Evolutionary conservation across 1,140 invertebrate species (phyloP), one percentile per base, ranked within the genome.

Genomic region (Lordiphosa mommai): DNA sequence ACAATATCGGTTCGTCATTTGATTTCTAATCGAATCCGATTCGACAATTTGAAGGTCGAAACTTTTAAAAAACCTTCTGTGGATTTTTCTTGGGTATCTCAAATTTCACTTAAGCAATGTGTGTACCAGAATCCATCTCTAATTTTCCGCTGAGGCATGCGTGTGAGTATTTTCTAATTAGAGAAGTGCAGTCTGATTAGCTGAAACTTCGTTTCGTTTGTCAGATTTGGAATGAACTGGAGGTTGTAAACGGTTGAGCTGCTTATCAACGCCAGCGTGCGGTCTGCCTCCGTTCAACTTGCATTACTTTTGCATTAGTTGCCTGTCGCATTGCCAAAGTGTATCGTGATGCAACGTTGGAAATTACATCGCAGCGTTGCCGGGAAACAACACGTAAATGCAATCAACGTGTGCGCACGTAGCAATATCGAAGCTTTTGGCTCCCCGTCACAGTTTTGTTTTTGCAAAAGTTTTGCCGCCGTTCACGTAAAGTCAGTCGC

Each of bases 351-450:
- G 53, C 60, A 38, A 33, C 4, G 29, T 32, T 23, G 23, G 8
- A 30, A n/a, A 14, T 0, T 27, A 17, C 8, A 14, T 9, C 6
- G 7, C 20, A 34, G 30, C 12, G 34, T 30, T 37, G 37, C 20
- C 32, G 41, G 52, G 36, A 40, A 46, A 63, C 52, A 58, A 82
- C 74, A 82, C 76, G 76, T 82, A 82, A 84, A 76, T 84, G 76
- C 76, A 82, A 82, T 82, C 77, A 82, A 30, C 32, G 49, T 29
- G 43, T 23, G 52, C 48, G 30, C 77, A 82, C 76, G 76, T 82
- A 74, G 41, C 61, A 55, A 71, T 80, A 80, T 51, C 61, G 41
- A 55, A 53, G 63, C 51, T 47, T 33, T 29, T 16, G 37, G 20
- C 17, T 51, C 33, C 8, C 33, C 30, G 40, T 49, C 47, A 48